Evolutionary conservation across 2,797 vertebrate species (phyloP).

Genomic region (Eptatretus atami): DNA sequence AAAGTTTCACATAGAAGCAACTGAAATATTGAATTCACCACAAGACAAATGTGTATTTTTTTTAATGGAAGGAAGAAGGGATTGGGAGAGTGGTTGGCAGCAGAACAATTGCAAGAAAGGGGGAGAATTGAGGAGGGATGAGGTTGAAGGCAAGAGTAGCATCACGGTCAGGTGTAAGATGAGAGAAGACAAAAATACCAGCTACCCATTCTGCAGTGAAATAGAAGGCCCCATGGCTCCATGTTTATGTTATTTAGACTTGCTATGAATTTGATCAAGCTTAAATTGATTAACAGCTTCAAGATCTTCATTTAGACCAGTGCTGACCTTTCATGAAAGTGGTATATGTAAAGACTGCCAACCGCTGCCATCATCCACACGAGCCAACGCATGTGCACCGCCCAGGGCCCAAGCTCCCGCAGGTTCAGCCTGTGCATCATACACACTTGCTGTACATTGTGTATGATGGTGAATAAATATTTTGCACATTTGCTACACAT

Average conservation of each 20-base stretch:
- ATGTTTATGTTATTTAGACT: background rate
- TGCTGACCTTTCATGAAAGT: slow-evolving; percentile 61
- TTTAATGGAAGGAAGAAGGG: background rate
- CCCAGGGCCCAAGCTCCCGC: slow-evolving; percentile 62
- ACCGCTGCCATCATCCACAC: slow-evolving; percentile 73
- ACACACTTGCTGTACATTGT: too few relatives aligned
- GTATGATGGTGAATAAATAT: too few relatives aligned
- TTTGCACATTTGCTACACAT: too few relatives aligned
- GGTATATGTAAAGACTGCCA: slow-evolving; percentile 59
- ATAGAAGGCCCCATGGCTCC: background rate
- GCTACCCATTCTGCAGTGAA: background rate
- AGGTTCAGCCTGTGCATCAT: slow-evolving; percentile 38
- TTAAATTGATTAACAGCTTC: background rate
- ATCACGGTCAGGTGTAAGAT: too few relatives aligned
- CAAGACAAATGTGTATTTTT: too few relatives aligned
- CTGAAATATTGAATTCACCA: background rate
- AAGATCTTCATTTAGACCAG: background rate
- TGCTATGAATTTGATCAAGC: background rate
- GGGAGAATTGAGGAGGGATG: background rate
- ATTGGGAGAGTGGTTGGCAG: background rate
- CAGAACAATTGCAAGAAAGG: background rate
- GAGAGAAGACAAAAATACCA: background rate
- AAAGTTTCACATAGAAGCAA: background rate
- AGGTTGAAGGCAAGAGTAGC: too few relatives aligned
- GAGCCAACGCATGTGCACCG: slow-evolving; percentile 75